Conservation (phyloP, 2,113 vertebrate genomes). For the Rynchops niger region DNA sequence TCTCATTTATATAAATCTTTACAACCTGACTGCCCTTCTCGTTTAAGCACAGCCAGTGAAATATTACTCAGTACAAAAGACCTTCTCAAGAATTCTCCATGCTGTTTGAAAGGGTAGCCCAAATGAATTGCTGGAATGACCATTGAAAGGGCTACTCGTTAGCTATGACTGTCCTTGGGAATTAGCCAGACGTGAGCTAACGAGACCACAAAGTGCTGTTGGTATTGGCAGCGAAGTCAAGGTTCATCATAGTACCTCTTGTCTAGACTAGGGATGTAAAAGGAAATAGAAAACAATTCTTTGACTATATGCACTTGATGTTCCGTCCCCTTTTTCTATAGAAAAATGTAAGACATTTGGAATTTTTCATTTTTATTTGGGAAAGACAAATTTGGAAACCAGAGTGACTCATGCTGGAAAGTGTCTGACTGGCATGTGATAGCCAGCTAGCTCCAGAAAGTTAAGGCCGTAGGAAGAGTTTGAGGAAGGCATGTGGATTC, state of each 20-base stretch:
- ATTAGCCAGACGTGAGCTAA: slow-evolving; percentile 60
- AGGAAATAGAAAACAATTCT: slow-evolving; percentile 67
- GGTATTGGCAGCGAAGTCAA: slow-evolving; percentile 56
- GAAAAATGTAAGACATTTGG: slow-evolving; percentile 54
- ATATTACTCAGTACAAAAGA: slow-evolving; percentile 9
- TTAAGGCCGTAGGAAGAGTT: neutral
- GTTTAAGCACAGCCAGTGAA: neutral
- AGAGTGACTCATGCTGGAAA: slow-evolving; percentile 55
- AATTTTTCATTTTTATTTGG: slow-evolving; percentile 63
- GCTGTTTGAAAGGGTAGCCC: slow-evolving; percentile 30
- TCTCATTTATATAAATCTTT: slow-evolving; percentile 75
- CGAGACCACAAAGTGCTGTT: slow-evolving; percentile 53
- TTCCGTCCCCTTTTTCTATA: slow-evolving; percentile 46
- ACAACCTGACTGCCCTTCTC: slow-evolving; percentile 39
- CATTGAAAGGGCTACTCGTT: slow-evolving; percentile 51
- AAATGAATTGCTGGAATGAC: slow-evolving; percentile 58
- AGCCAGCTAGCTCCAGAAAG: slow-evolving; percentile 31
- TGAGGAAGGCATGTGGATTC: neutral
- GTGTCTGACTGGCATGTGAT: slow-evolving; percentile 51
- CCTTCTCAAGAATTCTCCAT: slow-evolving; percentile 38
- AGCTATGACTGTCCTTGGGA: slow-evolving; percentile 60
- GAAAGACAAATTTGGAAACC: slow-evolving; percentile 61
- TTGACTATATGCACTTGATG: slow-evolving; percentile 28
- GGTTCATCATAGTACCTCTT: slow-evolving; percentile 63
- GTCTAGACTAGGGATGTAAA: slow-evolving; percentile 67